Conservation (phyloP, 2,888 invertebrate species). For the Lobophora halterata region DNA sequence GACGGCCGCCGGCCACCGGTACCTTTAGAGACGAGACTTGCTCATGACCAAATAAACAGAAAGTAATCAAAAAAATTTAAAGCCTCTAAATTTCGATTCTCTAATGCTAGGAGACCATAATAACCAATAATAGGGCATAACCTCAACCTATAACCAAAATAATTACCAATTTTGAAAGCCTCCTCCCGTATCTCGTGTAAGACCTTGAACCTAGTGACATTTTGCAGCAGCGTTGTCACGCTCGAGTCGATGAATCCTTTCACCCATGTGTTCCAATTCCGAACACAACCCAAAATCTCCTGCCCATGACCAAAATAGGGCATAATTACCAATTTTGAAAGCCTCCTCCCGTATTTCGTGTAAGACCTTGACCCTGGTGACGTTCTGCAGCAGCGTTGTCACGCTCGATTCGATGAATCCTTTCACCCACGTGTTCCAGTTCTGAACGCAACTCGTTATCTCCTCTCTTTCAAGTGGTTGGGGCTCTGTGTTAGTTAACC, state of each 20-base stretch:
- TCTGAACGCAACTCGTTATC: constrained; percentile 69
- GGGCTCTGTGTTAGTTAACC: constrained; percentile 58
- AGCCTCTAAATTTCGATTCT: too few species aligned
- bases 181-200: constrained; percentile 87
- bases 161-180: constrained; percentile 81
- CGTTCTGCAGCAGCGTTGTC: constrained; percentile 82
- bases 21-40: too few species aligned
- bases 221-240: constrained; percentile 81
- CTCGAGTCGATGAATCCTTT: constrained; percentile 79
- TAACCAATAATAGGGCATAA: too few species aligned
- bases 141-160: too few species aligned
- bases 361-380: constrained; percentile 85
- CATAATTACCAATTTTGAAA: constrained; percentile 80
- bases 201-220: constrained; percentile 85
- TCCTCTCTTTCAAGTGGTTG: constrained; percentile 55
- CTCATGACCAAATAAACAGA: too few species aligned
- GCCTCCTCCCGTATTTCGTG: constrained; percentile 87
- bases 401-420: constrained; percentile 80
- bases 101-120: too few species aligned
- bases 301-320: too few species aligned
- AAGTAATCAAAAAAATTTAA: too few species aligned
- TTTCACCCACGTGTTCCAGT: constrained; percentile 84
- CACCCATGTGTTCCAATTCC: constrained; percentile 84
- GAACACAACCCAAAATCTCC: constrained; percentile 68
- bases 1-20: too few species aligned